phyloP scores from a whole-genome alignment of 2,888 invertebrate genomes.

The Drosophila histrio region DNA sequence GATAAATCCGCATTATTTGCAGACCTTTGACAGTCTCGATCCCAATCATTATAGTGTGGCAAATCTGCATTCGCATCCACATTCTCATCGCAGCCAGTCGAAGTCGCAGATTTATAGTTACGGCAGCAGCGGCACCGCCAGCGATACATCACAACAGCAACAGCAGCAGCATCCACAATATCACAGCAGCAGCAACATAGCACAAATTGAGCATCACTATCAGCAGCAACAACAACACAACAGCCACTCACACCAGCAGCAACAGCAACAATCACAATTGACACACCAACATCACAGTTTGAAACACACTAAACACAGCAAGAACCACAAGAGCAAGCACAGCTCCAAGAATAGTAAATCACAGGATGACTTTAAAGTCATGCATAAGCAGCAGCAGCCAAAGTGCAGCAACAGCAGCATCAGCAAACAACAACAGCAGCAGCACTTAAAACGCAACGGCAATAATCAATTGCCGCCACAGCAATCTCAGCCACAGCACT shows the following conservation, averaged over 20 bases:
- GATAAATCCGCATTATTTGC: conserved; percentile 81
- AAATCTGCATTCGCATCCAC: conserved; percentile 50
- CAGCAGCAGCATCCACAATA: conserved; percentile 60
- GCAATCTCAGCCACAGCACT: conserved; percentile 62
- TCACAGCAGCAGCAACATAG: conserved; percentile 72
- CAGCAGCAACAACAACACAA: conserved; percentile 49
- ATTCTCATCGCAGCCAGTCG: conserved; percentile 80
- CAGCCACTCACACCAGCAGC: conserved; percentile 43
- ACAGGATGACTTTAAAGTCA: conserved; percentile 71
- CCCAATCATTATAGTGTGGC: conserved; percentile 82
- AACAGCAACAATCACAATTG: conserved; percentile 31
- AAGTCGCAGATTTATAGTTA: conserved; percentile 82
- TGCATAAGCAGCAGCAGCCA: conserved; percentile 64
- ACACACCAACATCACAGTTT: conserved; percentile 69
- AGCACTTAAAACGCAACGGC: conserved; percentile 53
- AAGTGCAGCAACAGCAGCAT: conserved; percentile 45
- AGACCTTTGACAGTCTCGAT: conserved; percentile 82
- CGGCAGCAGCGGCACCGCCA: conserved; percentile 76
- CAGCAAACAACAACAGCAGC: conserved; percentile 49
- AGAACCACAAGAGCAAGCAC: conserved; percentile 70
- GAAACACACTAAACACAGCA: conserved; percentile 75
- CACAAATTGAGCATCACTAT: conserved; percentile 80
- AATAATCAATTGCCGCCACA: conserved; percentile 60
- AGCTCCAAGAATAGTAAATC: conserved; percentile 69
- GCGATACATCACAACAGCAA: conserved; percentile 66